Evolutionary conservation across 2,888 invertebrate species (phyloP).

Genomic region (Dryobota labecula): DNA sequence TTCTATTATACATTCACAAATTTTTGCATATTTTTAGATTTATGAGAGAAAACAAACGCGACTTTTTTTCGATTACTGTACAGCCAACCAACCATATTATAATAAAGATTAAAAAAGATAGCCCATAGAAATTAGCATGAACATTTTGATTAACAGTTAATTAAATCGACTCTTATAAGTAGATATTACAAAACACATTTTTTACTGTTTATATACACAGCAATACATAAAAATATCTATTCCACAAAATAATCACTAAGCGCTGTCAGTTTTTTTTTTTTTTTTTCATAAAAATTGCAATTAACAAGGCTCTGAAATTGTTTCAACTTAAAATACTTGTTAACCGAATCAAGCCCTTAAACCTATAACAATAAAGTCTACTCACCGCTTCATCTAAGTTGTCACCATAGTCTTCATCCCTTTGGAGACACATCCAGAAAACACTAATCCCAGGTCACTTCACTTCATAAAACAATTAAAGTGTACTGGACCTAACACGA

Average conservation of each 20-base stretch:
- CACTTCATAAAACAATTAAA: constrained; percentile 71
- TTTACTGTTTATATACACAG: neutral
- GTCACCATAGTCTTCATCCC: constrained; percentile 83
- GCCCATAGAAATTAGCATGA: neutral
- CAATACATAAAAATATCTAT: neutral
- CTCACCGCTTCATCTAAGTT: constrained; percentile 86
- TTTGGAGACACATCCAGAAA: constrained; percentile 88
- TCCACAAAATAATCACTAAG: neutral
- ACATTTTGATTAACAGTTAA: neutral
- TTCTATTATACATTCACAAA: neutral
- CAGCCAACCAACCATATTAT: neutral
- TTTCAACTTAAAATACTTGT: neutral
- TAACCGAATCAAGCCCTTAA: neutral
- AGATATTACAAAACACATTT: no score
- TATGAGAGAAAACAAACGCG: neutral
- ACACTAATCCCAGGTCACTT: constrained; percentile 73
- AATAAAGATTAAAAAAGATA: neutral
- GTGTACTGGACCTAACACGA: constrained; percentile 68
- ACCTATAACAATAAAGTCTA: constrained; percentile 44
- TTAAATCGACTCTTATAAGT: neutral
- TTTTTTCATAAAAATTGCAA: neutral
- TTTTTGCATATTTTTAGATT: neutral
- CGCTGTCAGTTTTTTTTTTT: no score
- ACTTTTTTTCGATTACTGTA: neutral
- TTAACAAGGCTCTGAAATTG: neutral